Evolutionary conservation across 2,888 invertebrate species (phyloP).

Genomic region (Plagodis dolabraria): DNA sequence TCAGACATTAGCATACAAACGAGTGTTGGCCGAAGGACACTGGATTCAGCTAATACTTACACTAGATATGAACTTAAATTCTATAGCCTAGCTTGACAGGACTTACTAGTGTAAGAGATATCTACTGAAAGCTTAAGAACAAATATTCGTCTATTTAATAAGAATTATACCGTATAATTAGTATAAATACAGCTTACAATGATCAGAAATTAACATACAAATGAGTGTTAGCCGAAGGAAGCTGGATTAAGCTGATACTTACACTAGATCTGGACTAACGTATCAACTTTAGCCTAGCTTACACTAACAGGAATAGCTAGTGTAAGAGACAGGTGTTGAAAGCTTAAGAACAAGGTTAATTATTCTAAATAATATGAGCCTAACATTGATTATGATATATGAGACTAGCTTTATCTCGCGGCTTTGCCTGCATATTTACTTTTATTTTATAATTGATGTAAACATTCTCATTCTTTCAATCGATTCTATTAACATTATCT

Average conservation of each 20-base stretch:
- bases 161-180: neutral
- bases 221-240: conserved; percentile 51
- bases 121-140: neutral
- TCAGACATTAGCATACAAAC: conserved; percentile 1
- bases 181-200: conserved; percentile 29
- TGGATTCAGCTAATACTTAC: conserved; percentile 31
- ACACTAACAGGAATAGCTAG: conserved; percentile 27
- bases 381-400: no score
- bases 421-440: no score
- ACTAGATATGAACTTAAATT: conserved; percentile 15
- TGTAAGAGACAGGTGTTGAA: conserved; percentile 7
- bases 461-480: no score
- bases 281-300: conserved; percentile 20
- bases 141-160: no score
- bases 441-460: no score
- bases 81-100: conserved; percentile 26
- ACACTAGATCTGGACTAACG: conserved; percentile 23
- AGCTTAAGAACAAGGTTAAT: neutral
- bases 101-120: conserved; percentile 19
- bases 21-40: conserved; percentile 46
- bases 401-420: no score
- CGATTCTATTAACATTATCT: no score
- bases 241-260: conserved; percentile 30
- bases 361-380: no score
- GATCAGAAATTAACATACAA: conserved; percentile 58